Evolutionary conservation across 2,888 invertebrate species (phyloP), one percentile per base, ranked within the genome.

Genomic region (Eurytoma californica): DNA sequence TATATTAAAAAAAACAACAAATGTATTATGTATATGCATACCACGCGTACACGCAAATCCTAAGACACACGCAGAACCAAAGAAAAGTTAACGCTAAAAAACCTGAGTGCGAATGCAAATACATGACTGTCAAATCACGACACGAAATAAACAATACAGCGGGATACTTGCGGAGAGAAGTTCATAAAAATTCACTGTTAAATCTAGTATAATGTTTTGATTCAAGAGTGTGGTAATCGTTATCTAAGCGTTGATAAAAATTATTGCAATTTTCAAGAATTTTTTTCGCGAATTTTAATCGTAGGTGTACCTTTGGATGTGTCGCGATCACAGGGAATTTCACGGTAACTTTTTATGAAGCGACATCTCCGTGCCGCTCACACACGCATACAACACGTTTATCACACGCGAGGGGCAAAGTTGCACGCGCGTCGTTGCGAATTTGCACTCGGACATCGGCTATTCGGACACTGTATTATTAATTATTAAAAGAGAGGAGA

Each of bases 21-120:
- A 82, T 83, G 82, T 82, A 84, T 81, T 79, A 82, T 83, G 82
- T 82, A 84, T 80, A 85, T 82, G 83, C 74, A 69, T 76, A 80
- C 61, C 57, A 74, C 58, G 47, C 65, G 73, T 49, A 82, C 67
- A 74, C 68, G 72, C 53, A 77, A 39, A 77, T 69, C 72, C 39
- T 63, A 66, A 72, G 60, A 39, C n/a, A 61, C 61, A 63, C 28
- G 28, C 24, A 61, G 28, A 16, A 39, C 39, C 1, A 61, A 74
- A 74, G 60, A 58, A 72, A 79, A 75, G 24, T 57, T 16, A 72
- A 68, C 67, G 65, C 39, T 39, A 51, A 18, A 28, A 9, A 9
- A 39, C 30, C 14, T 30, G 13, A 47, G 7, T 72, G 30, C n/a
- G 47, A 63, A 53, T 14, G 24, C 39, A 66, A 65, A 65, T 13